These are phyloP conservation scores for Telmatochromis sp. DNA, from an alignment of 2,113 vertebrate genomes.

Conservation along the genomic window DNA sequence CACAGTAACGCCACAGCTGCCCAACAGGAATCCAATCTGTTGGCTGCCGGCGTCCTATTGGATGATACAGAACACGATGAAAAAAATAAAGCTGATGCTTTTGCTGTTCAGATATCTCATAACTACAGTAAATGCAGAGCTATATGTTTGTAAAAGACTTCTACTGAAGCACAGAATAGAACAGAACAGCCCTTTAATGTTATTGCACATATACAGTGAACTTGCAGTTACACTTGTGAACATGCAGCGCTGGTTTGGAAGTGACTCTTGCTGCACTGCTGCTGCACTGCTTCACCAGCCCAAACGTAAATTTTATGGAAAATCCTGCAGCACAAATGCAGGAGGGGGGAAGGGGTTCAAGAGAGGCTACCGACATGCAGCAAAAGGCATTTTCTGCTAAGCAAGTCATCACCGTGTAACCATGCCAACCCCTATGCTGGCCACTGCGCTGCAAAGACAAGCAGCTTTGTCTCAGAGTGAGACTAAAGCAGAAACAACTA, in stretches of 20 bases:
- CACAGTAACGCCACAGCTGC: constrained; percentile 97
- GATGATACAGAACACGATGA: not conserved
- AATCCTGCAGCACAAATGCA: constrained; percentile 30
- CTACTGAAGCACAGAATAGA: not conserved
- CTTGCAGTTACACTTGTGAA: not conserved
- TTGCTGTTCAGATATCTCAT: not conserved
- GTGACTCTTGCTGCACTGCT: not conserved
- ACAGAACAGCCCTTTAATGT: not conserved
- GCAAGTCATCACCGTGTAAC: not conserved
- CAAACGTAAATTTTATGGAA: constrained; percentile 5
- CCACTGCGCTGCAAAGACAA: not conserved
- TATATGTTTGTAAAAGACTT: not conserved
- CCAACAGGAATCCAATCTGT: constrained; percentile 96
- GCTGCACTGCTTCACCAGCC: not conserved
- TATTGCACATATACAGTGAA: not conserved
- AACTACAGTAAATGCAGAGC: not conserved
- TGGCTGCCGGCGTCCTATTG: constrained; percentile 94
- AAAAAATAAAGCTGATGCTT: not conserved
- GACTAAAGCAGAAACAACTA: not conserved
- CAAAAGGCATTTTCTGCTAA: constrained; percentile 13
- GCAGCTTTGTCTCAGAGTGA: not conserved
- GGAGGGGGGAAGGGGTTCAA: not conserved
- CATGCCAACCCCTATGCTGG: not conserved
- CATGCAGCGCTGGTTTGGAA: not conserved
- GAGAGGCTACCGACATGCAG: not conserved